Evolutionary conservation across 1,140 invertebrate genomes (phyloP).

Genomic region (Zophobas atratus): DNA sequence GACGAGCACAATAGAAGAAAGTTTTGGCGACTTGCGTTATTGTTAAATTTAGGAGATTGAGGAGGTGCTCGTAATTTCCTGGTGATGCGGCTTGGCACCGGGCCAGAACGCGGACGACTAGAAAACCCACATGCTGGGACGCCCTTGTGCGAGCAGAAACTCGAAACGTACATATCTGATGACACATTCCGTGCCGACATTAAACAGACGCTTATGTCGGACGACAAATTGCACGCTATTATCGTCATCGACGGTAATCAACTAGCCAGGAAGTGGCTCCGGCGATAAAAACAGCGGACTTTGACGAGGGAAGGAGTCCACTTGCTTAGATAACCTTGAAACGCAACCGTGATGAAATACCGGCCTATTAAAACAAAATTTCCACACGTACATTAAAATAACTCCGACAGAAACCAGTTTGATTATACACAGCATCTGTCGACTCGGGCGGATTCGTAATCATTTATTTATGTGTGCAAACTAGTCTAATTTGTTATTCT

Average conservation of each 20-base stretch:
- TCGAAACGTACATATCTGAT: neutral
- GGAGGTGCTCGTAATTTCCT: conserved; percentile 13
- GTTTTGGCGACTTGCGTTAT: neutral
- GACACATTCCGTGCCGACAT: neutral
- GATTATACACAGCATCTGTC: conserved; percentile 33
- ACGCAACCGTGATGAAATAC: conserved; percentile 1
- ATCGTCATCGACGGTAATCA: conserved; percentile 7
- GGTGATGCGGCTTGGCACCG: conserved; percentile 3
- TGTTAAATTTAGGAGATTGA: conserved; percentile 10
- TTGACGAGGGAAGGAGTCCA: conserved; percentile 22
- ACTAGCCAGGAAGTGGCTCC: conserved; percentile 22
- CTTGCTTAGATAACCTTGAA: conserved; percentile 26
- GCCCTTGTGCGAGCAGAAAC: conserved; percentile 2
- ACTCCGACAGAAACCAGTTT: conserved; percentile 29
- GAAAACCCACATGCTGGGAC: conserved; percentile 5
- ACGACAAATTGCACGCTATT: conserved; percentile 11
- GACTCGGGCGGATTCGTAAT: conserved; percentile 19
- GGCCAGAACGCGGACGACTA: conserved; percentile 3
- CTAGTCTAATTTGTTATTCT: neutral
- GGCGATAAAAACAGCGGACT: conserved; percentile 24
- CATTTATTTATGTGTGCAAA: conserved; percentile 18
- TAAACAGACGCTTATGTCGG: neutral
- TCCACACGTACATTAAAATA: conserved; percentile 32
- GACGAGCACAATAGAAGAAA: neutral
- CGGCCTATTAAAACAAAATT: conserved; percentile 19